Evolutionary conservation across 2,888 invertebrate genomes (phyloP), one percentile per base, ranked within the genome.

Genomic region (Cheilosia vernalis): DNA sequence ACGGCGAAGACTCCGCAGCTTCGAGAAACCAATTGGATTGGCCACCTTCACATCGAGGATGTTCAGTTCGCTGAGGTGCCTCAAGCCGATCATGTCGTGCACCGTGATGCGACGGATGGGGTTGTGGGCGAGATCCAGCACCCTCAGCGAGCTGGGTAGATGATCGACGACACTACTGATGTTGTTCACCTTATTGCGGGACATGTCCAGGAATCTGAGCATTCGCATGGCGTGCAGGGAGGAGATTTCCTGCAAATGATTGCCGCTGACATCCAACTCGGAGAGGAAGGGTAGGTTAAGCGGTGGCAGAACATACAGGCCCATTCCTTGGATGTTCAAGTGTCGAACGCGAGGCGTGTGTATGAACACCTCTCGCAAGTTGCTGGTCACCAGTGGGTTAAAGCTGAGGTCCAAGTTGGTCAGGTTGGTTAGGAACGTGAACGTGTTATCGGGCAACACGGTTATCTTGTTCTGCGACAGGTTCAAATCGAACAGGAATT

Each of bases 391-490:
- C 85, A 97, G 93, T 42, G 95, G 94, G 92, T 97, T 97, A 88
- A 94, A 95, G 88, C 96, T 96, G 63, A 98, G 93, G 92, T 97
- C 97, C 89, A 98, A 93, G 88, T 95, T 95, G 88, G 97, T 94
- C 84, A 97, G 93, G 88, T 95, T 95, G 55, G 95, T 95, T 70
- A 97, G 93, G 89, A 96, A 96, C 27, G 96, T 96, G 91, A 98
- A 97, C 21, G 97, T 97, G 91, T 97, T 97, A 92, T 97, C 97
- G 2, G 97, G 97, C 87, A 98, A 92, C 87, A 97, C 96, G 19
- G 96, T 96, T 83, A 97, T 93, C 89, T 96, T 95, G 92, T 98
- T 98, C 89, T 94, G 94, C 56, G 96, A 95, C 89, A 98, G 92
- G 92, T 96, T 96, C 76, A 98, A 93, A 88, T 94, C 95, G 76